Percentiles rank a stretch among this genome's conserved stretches.
Evolutionary conservation across 2,113 vertebrate species (phyloP).

Genomic region (Cyprinodon variegatus): DNA sequence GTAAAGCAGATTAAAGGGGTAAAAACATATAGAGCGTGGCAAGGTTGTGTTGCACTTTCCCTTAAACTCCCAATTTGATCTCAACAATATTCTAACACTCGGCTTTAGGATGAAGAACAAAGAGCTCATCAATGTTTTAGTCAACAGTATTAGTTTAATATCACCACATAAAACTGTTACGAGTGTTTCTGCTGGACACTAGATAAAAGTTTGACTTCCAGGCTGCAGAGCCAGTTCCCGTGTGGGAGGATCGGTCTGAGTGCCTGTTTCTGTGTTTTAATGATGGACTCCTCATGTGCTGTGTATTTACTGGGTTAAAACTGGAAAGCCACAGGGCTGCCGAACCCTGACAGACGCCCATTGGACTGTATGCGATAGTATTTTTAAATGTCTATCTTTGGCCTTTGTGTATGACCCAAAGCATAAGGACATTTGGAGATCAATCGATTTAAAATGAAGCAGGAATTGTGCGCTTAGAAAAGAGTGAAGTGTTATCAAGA

Average conservation of each 20-base stretch:
- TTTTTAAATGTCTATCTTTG: conserved; percentile 27
- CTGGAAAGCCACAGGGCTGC: conserved; percentile 65
- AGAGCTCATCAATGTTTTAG: neutral
- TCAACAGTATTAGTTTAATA: neutral
- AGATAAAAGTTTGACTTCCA: neutral
- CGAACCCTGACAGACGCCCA: conserved; percentile 40
- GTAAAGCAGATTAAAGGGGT: neutral
- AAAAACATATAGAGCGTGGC: neutral
- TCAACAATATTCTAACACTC: neutral
- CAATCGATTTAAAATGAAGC: neutral
- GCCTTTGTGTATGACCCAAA: neutral
- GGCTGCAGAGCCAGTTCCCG: conserved; percentile 9
- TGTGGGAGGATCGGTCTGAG: conserved; percentile 32
- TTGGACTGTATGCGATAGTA: conserved; percentile 9
- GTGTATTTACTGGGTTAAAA: conserved; percentile 76
- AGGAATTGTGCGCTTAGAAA: neutral
- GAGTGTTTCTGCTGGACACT: neutral
- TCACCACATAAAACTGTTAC: neutral
- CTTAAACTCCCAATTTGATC: no score
- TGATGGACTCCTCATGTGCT: conserved; percentile 65
- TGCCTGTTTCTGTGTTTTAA: conserved; percentile 63
- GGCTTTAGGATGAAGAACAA: neutral
- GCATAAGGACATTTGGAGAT: neutral
- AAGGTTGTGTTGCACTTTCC: neutral
- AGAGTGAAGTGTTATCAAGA: neutral